A percentile compares a stretch with the other conserved stretches of the same genome.
Conservation (phyloP, 2,797 vertebrate species). For the Xenentodon cancila region DNA sequence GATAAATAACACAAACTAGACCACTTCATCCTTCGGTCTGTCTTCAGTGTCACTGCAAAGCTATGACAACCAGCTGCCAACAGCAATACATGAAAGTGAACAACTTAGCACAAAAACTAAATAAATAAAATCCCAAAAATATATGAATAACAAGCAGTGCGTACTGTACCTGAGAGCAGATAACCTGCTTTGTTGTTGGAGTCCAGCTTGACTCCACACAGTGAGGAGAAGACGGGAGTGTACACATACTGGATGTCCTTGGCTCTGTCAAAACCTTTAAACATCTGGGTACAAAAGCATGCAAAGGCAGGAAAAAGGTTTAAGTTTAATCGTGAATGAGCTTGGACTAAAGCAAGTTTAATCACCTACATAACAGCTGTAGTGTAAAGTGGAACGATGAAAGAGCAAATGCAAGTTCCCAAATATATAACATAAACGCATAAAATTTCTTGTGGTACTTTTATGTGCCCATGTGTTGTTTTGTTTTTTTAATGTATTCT, state of each 20-base stretch:
- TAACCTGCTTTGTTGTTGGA: slow-evolving; percentile 92
- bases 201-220: slow-evolving; percentile 91
- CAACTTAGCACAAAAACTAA: too few species aligned
- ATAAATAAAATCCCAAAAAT: too few species aligned
- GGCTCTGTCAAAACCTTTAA: slow-evolving; percentile 93
- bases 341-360: not conserved
- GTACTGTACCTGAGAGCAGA: slow-evolving; percentile 89
- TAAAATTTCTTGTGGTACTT: too few species aligned
- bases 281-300: slow-evolving; percentile 84
- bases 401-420: too few species aligned
- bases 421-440: too few species aligned
- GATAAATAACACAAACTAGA: too few species aligned
- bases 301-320: not conserved
- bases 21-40: too few species aligned
- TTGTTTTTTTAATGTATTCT: too few species aligned
- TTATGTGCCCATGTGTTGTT: too few species aligned
- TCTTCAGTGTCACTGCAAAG: too few species aligned
- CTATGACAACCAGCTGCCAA: too few species aligned
- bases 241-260: slow-evolving; percentile 92
- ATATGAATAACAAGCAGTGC: not conserved
- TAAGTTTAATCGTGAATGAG: not conserved
- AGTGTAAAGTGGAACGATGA: too few species aligned
- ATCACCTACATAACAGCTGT: not conserved
- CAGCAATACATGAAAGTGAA: not conserved
- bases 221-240: slow-evolving; percentile 89